Base-by-base conservation (phyloP, 2,797 vertebrate genomes). In the Melanotaenia parkinsoni region DNA sequence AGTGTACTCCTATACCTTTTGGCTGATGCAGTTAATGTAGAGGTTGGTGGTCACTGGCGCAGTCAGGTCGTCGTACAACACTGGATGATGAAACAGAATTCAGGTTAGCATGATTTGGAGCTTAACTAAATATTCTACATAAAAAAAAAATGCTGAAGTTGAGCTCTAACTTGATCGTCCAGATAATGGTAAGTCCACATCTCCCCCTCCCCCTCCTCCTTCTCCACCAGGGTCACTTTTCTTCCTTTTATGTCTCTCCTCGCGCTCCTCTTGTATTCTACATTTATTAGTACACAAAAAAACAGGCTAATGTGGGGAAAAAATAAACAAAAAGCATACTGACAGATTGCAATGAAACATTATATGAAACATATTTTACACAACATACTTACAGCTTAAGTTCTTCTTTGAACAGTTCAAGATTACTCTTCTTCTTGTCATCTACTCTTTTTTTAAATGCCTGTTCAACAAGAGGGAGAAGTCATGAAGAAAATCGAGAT, bases 361-460 rank as follows among this genome's bases (percentile, higher is more conserved):
- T 2, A 51, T 16, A 33, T 54, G 43, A 3, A 2, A 22, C 20
- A n/a, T 12, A 30, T 32, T 26, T 20, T 54, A 1, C 26, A 20
- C 0, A 53, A 33, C 5, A 45, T 4, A 91, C 94, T 81, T 80
- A 96, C 95, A 95, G 89, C 74, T 96, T 96, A 22, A 96, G 89
- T 68, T 96, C 95, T 75, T 96, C 95, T 90, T 96, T 96, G 72
- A 96, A 96, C 18, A 96, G 90, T 78, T 96, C 95, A 0, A 96
- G 90, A 73, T 96, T 96, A 62, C 95, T 96, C 89, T 95, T 95
- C 89, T 95, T 96, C 89, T 95, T 96, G 68, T 94, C 95, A 4
- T 96, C 95, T 0, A 90, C 37, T 80, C 91, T 95, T 85, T 85
- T 95, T 87, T 95, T 95, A 77, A 84, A 85, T 2, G 80, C 45